Conservation (phyloP, 2,888 invertebrate genomes). For the Iphiclides podalirius region DNA sequence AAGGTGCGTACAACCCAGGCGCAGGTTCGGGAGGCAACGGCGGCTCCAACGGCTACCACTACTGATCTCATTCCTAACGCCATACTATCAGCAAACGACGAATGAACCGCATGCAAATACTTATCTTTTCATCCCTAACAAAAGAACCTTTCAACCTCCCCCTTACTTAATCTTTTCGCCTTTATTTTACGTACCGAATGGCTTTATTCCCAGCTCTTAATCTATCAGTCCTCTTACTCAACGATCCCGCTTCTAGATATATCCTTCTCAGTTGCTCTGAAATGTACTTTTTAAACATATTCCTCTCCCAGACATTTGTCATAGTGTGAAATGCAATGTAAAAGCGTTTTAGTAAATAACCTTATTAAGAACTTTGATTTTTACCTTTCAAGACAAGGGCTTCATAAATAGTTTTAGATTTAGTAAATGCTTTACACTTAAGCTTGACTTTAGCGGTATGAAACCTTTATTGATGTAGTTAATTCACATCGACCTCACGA, state of each 20-base stretch:
- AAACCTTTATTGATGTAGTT: slow-evolving; percentile 15
- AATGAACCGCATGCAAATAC: slow-evolving; percentile 34
- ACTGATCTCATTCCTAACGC: slow-evolving; percentile 53
- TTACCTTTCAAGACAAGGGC: too few species aligned
- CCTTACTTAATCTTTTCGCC: slow-evolving; percentile 15
- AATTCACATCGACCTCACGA: slow-evolving; percentile 28
- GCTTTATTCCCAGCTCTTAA: slow-evolving; percentile 1
- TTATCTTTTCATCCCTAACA: slow-evolving; percentile 17
- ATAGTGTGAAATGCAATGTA: too few species aligned
- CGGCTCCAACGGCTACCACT: slow-evolving; percentile 59
- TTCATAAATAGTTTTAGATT: slow-evolving; percentile 11
- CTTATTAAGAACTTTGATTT: too few species aligned
- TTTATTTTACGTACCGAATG: slow-evolving; percentile 12
- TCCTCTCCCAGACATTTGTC: too few species aligned
- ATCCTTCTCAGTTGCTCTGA: too few species aligned
- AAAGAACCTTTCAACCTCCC: not conserved
- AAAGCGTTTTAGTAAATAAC: too few species aligned
- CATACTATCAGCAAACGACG: slow-evolving; percentile 32
- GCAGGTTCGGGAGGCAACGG: slow-evolving; percentile 36
- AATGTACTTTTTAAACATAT: too few species aligned
- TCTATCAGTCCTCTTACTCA: not conserved
- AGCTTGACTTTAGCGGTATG: slow-evolving; percentile 19
- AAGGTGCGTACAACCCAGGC: slow-evolving; percentile 63
- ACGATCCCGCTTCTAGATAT: too few species aligned
- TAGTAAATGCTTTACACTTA: slow-evolving; percentile 11